Conservation (phyloP, 1,140 invertebrate genomes). For the Orius insidiosus region DNA sequence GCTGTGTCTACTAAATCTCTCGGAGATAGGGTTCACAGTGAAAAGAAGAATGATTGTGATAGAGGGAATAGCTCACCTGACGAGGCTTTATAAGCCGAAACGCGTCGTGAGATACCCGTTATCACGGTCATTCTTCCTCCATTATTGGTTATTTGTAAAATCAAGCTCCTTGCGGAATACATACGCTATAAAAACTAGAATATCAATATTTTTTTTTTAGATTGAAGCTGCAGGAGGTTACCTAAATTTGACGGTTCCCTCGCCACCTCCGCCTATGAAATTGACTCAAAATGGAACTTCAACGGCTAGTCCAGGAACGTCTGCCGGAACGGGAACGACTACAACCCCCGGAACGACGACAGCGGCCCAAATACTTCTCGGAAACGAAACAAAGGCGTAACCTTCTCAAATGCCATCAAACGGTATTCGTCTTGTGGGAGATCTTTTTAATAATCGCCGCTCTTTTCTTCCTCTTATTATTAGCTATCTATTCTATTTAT, state of each 20-base stretch:
- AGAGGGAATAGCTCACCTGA: too few relatives aligned
- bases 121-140: too few relatives aligned
- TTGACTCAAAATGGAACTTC: background rate
- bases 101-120: too few relatives aligned
- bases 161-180: too few relatives aligned
- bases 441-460: constrained; percentile 3
- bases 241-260: constrained; percentile 13
- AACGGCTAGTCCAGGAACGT: background rate
- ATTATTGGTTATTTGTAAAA: too few relatives aligned
- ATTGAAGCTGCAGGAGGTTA: constrained; percentile 14
- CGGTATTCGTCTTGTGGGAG: constrained; percentile 4
- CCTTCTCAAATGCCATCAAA: background rate
- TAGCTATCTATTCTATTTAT: constrained; percentile 12
- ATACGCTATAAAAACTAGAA: too few relatives aligned
- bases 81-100: too few relatives aligned
- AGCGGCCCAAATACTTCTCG: background rate
- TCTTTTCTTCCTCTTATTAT: constrained; percentile 1
- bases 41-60: too few relatives aligned
- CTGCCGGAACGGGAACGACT: background rate
- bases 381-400: constrained; percentile 5
- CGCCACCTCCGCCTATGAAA: constrained; percentile 2
- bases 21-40: too few relatives aligned
- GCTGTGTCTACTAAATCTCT: too few relatives aligned
- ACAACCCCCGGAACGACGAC: background rate
- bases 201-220: constrained; percentile 8